A percentile compares a stretch with the other conserved stretches of the same genome.
These are phyloP conservation scores for Orius insidiosus DNA, from an alignment of 1,140 invertebrate species.

Conservation along the genomic window DNA sequence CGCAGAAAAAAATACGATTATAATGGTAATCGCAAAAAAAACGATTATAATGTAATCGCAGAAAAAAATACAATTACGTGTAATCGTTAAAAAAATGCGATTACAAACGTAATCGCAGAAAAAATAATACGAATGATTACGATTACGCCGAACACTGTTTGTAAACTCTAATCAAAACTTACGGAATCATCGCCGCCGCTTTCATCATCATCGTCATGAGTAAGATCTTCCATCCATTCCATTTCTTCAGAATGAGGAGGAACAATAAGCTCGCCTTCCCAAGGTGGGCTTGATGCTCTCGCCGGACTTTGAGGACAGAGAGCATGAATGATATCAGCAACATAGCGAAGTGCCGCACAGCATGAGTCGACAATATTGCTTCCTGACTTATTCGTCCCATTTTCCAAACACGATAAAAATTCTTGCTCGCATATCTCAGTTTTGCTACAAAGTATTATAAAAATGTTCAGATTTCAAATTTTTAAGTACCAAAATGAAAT, in stretches of 20 bases:
- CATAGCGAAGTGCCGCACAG: conserved; percentile 59
- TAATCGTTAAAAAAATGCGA: too few species aligned
- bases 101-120: too few species aligned
- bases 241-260: conserved; percentile 50
- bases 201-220: conserved; percentile 71
- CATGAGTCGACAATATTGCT: conserved; percentile 47
- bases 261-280: conserved; percentile 57
- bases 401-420: conserved; percentile 33
- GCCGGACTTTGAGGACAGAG: conserved; percentile 20
- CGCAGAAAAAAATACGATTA: too few species aligned
- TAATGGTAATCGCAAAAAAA: too few species aligned
- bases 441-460: conserved; percentile 23
- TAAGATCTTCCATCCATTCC: conserved; percentile 67
- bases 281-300: conserved; percentile 49
- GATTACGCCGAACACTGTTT: conserved; percentile 8
- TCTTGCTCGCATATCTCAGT: conserved; percentile 38
- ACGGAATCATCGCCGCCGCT: conserved; percentile 80
- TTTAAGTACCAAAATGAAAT: conserved; percentile 40
- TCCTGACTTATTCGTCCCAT: conserved; percentile 16
- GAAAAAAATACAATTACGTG: too few species aligned
- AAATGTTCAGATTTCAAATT: background rate
- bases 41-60: too few species aligned
- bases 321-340: conserved; percentile 35
- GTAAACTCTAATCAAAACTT: conserved; percentile 22
- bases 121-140: background rate